Conservation (phyloP, 2,888 invertebrate species). For the Hylaea fasciaria region DNA sequence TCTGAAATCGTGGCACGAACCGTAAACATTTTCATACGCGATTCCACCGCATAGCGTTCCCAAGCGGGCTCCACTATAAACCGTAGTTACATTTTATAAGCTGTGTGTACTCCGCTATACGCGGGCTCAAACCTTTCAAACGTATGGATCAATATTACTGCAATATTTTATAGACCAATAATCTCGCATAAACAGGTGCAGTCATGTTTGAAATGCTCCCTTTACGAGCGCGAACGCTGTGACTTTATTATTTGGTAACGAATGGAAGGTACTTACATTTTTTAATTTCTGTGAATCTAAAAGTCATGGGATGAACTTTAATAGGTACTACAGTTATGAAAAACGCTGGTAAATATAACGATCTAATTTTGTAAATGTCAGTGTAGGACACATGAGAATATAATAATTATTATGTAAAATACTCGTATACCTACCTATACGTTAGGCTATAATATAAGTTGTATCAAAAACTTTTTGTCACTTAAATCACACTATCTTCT, state of each 20-base stretch:
- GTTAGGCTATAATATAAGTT: no score
- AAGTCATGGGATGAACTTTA: slow-evolving; percentile 8
- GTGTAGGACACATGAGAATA: no score
- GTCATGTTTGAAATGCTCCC: slow-evolving; percentile 26
- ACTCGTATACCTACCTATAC: no score
- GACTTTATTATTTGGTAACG: slow-evolving; percentile 27
- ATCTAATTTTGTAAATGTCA: no score
- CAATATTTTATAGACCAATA: slow-evolving; percentile 39
- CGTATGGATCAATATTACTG: slow-evolving; percentile 45
- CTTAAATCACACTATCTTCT: no score
- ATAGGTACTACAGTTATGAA: background rate
- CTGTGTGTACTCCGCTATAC: slow-evolving; percentile 43
- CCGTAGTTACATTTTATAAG: slow-evolving; percentile 61
- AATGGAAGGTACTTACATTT: slow-evolving; percentile 4
- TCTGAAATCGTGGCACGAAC: slow-evolving; percentile 53
- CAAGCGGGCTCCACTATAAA: slow-evolving; percentile 60
- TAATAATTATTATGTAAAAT: no score
- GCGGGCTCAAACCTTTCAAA: slow-evolving; percentile 46
- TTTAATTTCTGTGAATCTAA: slow-evolving; percentile 13
- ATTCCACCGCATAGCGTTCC: slow-evolving; percentile 57
- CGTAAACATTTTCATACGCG: slow-evolving; percentile 62
- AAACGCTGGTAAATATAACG: no score
- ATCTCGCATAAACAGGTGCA: slow-evolving; percentile 31
- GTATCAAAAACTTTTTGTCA: no score
- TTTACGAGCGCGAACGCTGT: slow-evolving; percentile 28